Evolutionary conservation across 2,797 vertebrate genomes (phyloP), one percentile per base, ranked within the genome.

Genomic region (Tympanoctomys barrerae): DNA sequence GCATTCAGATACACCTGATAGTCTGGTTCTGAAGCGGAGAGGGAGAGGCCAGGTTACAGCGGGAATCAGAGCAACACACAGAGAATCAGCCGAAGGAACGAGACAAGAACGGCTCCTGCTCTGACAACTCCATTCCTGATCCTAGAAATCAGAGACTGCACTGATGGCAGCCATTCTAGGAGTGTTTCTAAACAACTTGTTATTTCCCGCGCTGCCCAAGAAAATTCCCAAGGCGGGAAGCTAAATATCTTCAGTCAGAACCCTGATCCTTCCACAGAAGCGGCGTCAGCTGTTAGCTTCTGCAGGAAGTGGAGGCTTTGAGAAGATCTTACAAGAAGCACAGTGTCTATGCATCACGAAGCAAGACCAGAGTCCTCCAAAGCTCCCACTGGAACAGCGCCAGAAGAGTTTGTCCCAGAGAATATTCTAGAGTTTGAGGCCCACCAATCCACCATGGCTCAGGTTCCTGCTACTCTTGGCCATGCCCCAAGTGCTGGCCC

Each of bases 1-100:
- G 97, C 92, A 31, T 98, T 94, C 98, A 99, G 98, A 87, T 97
- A 97, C 87, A 99, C 98, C 0, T 98, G 98, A 77, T 99, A 99
- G 82, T 97, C 98, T 1, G 99, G 99, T 54, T 99, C 99, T 99
- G 97, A 16, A 36, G 14, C 52, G 4, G 19, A 86, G 75, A 87
- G 62, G 96, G 83, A 92, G 70, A 81, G 39, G 87, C 8, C 57
- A 16, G 18, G 36, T 54, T 36, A n/a, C 18, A 64, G 28, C 33
- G 24, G 22, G 3, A 59, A 22, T 70, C 97, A 54, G 89, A 92
- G 68, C 68, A 54, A 61, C n/a, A 62, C 31, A 52, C 31, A 2
- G 73, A 71, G 42, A 92, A 19, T 10, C 2, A 93, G 31, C 85
- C 85, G 89, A 90, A 46, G 77, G 33, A 77, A 68, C 0, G 1